Evolutionary conservation across 1,140 invertebrate species (phyloP).

Genomic region (Diuraphis noxia): DNA sequence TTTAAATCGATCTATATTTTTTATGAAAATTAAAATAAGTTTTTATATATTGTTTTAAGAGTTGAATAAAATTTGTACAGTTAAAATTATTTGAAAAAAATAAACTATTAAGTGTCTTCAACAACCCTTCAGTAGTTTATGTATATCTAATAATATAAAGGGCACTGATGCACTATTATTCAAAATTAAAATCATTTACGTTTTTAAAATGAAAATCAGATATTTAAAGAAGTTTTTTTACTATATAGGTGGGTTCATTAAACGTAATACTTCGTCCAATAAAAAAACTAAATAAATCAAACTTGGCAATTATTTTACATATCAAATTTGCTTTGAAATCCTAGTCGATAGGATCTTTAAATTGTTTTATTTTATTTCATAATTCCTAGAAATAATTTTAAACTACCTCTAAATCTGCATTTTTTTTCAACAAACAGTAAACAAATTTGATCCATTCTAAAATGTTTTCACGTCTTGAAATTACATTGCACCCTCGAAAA

Average conservation of each 20-base stretch:
- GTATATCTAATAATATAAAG: neutral
- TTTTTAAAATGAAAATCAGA: neutral
- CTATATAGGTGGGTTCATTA: neutral
- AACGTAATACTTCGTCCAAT: neutral
- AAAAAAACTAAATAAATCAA: neutral
- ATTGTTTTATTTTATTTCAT: neutral
- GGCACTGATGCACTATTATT: neutral
- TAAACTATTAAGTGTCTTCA: neutral
- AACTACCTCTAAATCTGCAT: neutral
- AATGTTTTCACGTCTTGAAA: slow-evolving; percentile 43
- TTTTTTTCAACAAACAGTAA: slow-evolving; percentile 30
- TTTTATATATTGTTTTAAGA: neutral
- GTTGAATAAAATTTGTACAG: neutral
- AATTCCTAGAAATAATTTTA: neutral
- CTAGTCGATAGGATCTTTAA: neutral
- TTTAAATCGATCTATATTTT: neutral
- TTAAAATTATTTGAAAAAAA: neutral
- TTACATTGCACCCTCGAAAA: neutral
- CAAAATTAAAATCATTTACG: neutral
- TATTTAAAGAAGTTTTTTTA: neutral
- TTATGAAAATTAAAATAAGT: neutral
- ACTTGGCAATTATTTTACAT: neutral
- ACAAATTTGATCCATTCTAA: slow-evolving; percentile 50
- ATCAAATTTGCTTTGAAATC: neutral
- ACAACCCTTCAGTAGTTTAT: neutral